Evolutionary conservation across 2,113 vertebrate species (phyloP), one percentile per base, ranked within the genome.

Genomic region (Ochotona curzoniae): DNA sequence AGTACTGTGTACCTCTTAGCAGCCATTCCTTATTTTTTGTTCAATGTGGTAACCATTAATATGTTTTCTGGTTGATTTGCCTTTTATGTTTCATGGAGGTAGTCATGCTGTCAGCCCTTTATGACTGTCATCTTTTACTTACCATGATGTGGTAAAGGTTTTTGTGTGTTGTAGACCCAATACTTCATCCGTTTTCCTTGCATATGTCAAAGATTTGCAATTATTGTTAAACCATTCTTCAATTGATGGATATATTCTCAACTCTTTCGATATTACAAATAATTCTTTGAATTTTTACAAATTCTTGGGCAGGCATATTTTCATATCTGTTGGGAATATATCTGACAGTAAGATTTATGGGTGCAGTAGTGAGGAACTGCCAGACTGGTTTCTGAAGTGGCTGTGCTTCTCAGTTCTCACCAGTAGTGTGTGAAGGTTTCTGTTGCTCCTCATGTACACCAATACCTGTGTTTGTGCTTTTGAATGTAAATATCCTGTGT

Each of bases 141-240:
- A 64, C 51, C 26, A n/a, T 67, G 26, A 30, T 25, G 49, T 32
- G 78, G 93, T 83, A 44, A 57, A 70, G 38, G 28, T 85, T 93
- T 11, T 38, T 20, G 20, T 47, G 25, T 14, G 18, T 28, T 82
- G 13, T 73, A 84, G 4, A 26, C 25, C 20, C 1, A 2, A 0
- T 18, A 83, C 61, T 93, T 78, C 25, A 57, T 86, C 74, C 38
- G 32, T 88, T 90, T 90, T 73, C 25, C 20, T 87, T 83, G 28
- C 38, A 60, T 32, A 14, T 74, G 35, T 63, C 61, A 10, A 30
- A 71, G 66, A 3, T 21, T 11, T 54, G 14, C 15, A 18, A 44
- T 44, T 32, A 89, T 54, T 69, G 38, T 51, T 70, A 44, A 66
- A 35, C 4, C 5, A 25, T 80, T 89, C 23, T 54, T 71, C 26